These are phyloP conservation scores for Cephalopterus ornatus DNA, from an alignment of 2,113 vertebrate species.

Conservation along the genomic window DNA sequence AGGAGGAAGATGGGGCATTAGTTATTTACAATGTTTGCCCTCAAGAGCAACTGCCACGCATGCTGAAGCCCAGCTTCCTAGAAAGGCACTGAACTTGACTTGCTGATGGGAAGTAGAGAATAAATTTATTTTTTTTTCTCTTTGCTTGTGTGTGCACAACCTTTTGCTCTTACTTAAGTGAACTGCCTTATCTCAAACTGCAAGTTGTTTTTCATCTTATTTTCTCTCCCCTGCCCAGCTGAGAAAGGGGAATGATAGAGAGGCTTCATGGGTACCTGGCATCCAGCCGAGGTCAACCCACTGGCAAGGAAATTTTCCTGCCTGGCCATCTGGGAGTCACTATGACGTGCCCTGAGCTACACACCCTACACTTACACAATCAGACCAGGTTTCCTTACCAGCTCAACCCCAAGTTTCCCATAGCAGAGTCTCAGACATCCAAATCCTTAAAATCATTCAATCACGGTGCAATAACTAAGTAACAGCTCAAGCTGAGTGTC, in stretches of 20 bases:
- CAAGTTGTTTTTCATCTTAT: not conserved
- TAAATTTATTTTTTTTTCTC: not conserved
- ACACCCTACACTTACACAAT: not conserved
- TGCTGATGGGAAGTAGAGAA: not conserved
- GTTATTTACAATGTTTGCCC: not conserved
- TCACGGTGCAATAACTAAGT: not conserved
- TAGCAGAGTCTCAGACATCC: not conserved
- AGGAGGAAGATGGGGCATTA: not conserved
- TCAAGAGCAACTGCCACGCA: fast-evolving
- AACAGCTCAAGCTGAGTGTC: not conserved
- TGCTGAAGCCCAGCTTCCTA: not conserved
- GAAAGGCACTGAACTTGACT: fast-evolving
- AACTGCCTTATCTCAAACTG: not conserved
- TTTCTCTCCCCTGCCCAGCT: not conserved
- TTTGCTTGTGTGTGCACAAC: not conserved
- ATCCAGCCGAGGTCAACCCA: not conserved
- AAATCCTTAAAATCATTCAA: not conserved
- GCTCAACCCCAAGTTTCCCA: not conserved
- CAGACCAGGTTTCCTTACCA: not conserved
- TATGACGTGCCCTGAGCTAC: not conserved
- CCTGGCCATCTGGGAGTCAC: not conserved
- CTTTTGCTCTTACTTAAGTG: not conserved
- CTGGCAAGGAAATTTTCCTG: not conserved
- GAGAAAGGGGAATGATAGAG: not conserved
- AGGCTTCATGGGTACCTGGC: not conserved